These are phyloP conservation scores for Drosophila planitibia DNA, from an alignment of 2,888 invertebrate genomes.

Conservation along the genomic window DNA sequence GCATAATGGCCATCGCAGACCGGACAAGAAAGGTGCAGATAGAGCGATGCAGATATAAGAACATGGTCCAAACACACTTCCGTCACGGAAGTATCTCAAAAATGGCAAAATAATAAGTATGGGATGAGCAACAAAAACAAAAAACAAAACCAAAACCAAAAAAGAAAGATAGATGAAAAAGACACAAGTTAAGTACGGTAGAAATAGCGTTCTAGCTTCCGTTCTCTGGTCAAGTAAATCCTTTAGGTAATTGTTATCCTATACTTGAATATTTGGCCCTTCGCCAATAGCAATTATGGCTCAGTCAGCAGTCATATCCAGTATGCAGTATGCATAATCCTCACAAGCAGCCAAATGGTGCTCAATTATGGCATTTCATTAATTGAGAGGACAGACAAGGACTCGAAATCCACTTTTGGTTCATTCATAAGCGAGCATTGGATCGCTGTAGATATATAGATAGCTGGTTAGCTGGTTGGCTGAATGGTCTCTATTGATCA, in stretches of 20 bases:
- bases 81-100: slow-evolving; percentile 65
- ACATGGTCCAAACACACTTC: slow-evolving; percentile 53
- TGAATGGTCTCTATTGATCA: neutral
- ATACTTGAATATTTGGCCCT: slow-evolving; percentile 38
- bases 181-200: slow-evolving; percentile 77
- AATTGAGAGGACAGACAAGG: slow-evolving; percentile 59
- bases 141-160: slow-evolving; percentile 16
- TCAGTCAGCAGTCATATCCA: slow-evolving; percentile 5
- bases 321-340: slow-evolving; percentile 48
- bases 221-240: slow-evolving; percentile 65
- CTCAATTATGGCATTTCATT: slow-evolving; percentile 75
- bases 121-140: slow-evolving; percentile 7
- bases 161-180: slow-evolving; percentile 38
- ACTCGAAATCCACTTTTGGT: slow-evolving; percentile 10
- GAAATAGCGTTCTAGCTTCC: slow-evolving; percentile 61
- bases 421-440: slow-evolving; percentile 59
- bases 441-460: slow-evolving; percentile 22
- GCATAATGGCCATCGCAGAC: slow-evolving; percentile 35
- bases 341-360: slow-evolving; percentile 50
- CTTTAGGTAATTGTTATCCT: slow-evolving; percentile 78
- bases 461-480: neutral
- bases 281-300: slow-evolving; percentile 9
- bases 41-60: slow-evolving; percentile 23
- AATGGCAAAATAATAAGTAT: slow-evolving; percentile 20
- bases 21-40: slow-evolving; percentile 24